Percentiles rank a stretch among this genome's conserved stretches.
These are phyloP conservation scores for Sebastes steindachneri DNA, from an alignment of 2,797 vertebrate species.

Conservation along the genomic window DNA sequence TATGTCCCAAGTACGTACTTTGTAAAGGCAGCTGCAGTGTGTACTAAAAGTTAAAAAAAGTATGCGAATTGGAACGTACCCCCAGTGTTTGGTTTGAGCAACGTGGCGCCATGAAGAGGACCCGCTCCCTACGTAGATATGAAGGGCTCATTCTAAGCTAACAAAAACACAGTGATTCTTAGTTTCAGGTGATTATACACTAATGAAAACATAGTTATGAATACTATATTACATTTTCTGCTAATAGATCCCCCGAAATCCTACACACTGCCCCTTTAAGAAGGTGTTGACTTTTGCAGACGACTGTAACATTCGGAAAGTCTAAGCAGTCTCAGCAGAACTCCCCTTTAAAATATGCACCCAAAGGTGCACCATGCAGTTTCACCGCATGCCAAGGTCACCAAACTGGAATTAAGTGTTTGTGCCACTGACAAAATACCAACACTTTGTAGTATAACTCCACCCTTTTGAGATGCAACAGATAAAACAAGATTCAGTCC, in stretches of 20 bases:
- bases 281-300: not conserved
- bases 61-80: accelerated
- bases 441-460: not conserved
- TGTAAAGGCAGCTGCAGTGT: no score
- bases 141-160: no score
- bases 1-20: no score
- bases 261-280: not conserved
- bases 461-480: not conserved
- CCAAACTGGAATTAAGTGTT: not conserved
- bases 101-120: no score
- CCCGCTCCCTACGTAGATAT: no score
- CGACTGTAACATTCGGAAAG: not conserved
- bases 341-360: conserved; percentile 27
- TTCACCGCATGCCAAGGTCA: not conserved
- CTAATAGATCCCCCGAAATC: no score
- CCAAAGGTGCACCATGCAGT: not conserved
- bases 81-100: no score
- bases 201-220: no score
- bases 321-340: conserved; percentile 5
- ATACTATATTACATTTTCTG: no score
- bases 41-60: no score
- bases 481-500: conserved; percentile 20
- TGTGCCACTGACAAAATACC: not conserved
- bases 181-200: no score
- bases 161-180: no score